Base-by-base conservation (phyloP, 2,113 vertebrate species). In the Erythrolamprus reginae region DNA sequence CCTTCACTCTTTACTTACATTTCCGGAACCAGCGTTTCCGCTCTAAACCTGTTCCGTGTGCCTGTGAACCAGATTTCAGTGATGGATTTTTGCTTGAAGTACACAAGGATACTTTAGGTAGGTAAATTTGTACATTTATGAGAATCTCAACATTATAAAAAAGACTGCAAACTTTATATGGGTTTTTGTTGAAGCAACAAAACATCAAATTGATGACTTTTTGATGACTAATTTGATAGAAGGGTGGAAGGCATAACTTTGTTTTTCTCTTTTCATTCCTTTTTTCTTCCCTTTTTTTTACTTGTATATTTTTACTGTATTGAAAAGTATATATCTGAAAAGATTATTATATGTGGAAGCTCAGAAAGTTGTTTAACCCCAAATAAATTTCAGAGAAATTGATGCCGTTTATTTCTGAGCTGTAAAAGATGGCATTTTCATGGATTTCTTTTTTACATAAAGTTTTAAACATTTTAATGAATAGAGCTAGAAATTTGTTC, bases 21-120 rank as follows among this genome's bases (percentile, higher is more conserved):
- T 99, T 99, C 94, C 98, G 98, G 94, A 99, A 98, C 93, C 99
- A 99, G 93, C 98, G 99, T 91, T 99, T 99, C 96, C 97, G 96
- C 91, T 99, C 99, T 52, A 99, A 99, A 93, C 99, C 99, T 4
- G 98, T 98, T 7, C 98, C 99, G 0, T 99, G 99, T 95, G 98
- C 98, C 92, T 99, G 99, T 93, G 99, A 99, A 89, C 99, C 99
- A 33, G 98, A 98, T 96, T 97, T 99, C 92, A 98, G 96, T 92
- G 99, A 99, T 93, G 98, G 98, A 1, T 99, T 99, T 97, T 96
- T 99, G 84, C 96, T 99, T 94, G 98, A 99, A 96, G 95, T 99
- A 88, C 98, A 98, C 95, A 98, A 96, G 96, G 98, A 98, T 86
- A 97, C 94, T 55, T 93, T 96, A 92, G 98, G 99, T 99, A 97